Base-by-base conservation (phyloP, 2,113 vertebrate genomes). In the Ellobius talpinus region DNA sequence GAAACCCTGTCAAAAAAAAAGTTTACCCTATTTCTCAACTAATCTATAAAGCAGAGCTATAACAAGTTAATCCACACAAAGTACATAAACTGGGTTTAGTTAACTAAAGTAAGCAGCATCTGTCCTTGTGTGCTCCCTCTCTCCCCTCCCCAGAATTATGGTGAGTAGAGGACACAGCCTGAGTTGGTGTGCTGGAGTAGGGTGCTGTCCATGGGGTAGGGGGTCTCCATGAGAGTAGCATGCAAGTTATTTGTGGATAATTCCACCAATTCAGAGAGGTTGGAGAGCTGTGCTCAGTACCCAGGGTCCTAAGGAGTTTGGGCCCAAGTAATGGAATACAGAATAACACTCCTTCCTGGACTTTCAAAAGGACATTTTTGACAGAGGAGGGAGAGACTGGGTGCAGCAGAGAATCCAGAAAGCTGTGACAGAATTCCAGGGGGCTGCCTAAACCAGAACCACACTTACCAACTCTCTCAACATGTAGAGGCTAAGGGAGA, bases 21-120 rank as follows among this genome's bases (percentile, higher is more conserved):
- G 26, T 95, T 94, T 31, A 78, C 10, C 26, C 23, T 72, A 1
- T 76, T 92, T 81, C 84, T 93, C 65, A 86, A 23, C 86, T 91
- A 89, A 87, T 90, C n/a, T 85, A 81, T 72, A 90, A 79, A 95
- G 68, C 93, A 47, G 78, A 58, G 9, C 74, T 87, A 47, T 94
- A 84, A 89, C 86, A 70, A 92, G 24, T 88, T 93, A 96, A 96
- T 93, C 50, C 39, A 50, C 3, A 5, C 70, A 50, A 73, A 92
- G 42, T 76, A 10, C 45, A 58, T 95, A 72, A 87, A 31, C 39
- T 63, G 31, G 65, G 33, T 42, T 93, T 76, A 61, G n/a, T 85
- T 52, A 85, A 24, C 81, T 70, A 68, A 66, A 86, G 76, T 61
- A 77, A 47, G 45, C 72, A 77, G 2, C 85, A 36, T 72, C 65